Evolutionary conservation across 64 coral and sea anemone species (phyloP).

Genomic region (Orbicella faveolata): DNA sequence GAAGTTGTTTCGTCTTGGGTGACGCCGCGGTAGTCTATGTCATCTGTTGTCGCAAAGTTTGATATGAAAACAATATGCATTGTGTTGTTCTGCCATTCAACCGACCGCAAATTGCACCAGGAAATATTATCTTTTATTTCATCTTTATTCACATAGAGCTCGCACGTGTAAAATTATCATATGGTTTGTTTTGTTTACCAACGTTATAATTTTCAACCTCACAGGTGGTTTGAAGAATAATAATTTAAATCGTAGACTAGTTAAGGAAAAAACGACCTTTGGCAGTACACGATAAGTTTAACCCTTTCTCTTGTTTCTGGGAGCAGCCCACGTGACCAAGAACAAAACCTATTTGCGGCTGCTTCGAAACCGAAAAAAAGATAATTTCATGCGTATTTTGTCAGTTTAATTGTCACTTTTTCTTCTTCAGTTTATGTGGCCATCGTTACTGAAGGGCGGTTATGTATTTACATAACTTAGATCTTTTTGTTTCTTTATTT

Average conservation of each 20-base stretch:
- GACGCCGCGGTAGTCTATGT: not conserved
- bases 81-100: not conserved
- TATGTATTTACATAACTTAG: too few relatives aligned
- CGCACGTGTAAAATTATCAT: not conserved
- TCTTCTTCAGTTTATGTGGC: too few relatives aligned
- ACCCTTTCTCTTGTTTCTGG: not conserved
- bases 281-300: not conserved
- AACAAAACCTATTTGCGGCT: too few relatives aligned
- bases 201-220: not conserved
- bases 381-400: too few relatives aligned
- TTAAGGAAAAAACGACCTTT: not conserved
- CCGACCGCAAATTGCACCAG: not conserved
- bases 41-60: not conserved
- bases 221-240: not conserved
- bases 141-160: not conserved
- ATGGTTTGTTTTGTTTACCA: not conserved
- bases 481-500: too few relatives aligned
- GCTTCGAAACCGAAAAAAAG: too few relatives aligned
- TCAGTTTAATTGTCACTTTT: too few relatives aligned
- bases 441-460: too few relatives aligned
- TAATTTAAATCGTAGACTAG: not conserved
- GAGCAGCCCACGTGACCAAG: not conserved
- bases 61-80: not conserved
- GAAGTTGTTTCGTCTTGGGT: not conserved
- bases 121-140: constrained; percentile 7